Percentiles rank a stretch among this genome's conserved stretches.
phyloP scores from a whole-genome alignment of 2,113 vertebrate species.

The Daubentonia madagascariensis region DNA sequence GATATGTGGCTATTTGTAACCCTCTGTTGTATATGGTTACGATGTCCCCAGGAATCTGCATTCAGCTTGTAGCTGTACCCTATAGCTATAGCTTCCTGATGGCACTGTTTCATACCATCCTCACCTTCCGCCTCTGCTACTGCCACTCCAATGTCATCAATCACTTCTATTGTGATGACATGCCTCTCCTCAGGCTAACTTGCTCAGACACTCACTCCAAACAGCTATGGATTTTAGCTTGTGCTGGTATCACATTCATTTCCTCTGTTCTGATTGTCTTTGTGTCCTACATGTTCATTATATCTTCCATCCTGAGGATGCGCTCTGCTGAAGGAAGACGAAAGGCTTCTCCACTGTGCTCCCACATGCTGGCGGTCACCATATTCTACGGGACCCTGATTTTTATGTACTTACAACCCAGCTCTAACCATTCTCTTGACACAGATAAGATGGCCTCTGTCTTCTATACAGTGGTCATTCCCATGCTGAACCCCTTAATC shows the following conservation, averaged over 20 bases:
- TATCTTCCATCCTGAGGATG: slow-evolving; percentile 58
- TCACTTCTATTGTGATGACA: slow-evolving; percentile 71
- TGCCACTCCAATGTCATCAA: slow-evolving; percentile 53
- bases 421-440: slow-evolving; percentile 39
- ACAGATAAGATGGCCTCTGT: slow-evolving; percentile 68
- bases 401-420: slow-evolving; percentile 70
- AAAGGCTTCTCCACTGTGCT: slow-evolving; percentile 69
- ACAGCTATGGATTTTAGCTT: slow-evolving; percentile 34
- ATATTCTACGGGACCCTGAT: slow-evolving; percentile 62
- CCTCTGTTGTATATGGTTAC: slow-evolving; percentile 44
- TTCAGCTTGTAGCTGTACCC: background rate
- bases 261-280: slow-evolving; percentile 37
- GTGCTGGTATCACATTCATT: slow-evolving; percentile 18
- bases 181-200: slow-evolving; percentile 56
- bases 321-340: slow-evolving; percentile 43
- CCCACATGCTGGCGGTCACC: slow-evolving; percentile 52
- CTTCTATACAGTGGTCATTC: slow-evolving; percentile 72
- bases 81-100: slow-evolving; percentile 54
- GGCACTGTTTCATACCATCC: slow-evolving; percentile 47
- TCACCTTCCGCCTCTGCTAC: slow-evolving; percentile 62
- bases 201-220: slow-evolving; percentile 62
- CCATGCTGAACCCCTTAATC: slow-evolving; percentile 72
- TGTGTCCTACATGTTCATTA: slow-evolving; percentile 64
- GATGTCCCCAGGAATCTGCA: slow-evolving; percentile 54
- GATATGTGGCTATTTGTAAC: slow-evolving; percentile 65